Conservation (phyloP, 2,888 invertebrate species). For the Teleogryllus oceanicus region DNA sequence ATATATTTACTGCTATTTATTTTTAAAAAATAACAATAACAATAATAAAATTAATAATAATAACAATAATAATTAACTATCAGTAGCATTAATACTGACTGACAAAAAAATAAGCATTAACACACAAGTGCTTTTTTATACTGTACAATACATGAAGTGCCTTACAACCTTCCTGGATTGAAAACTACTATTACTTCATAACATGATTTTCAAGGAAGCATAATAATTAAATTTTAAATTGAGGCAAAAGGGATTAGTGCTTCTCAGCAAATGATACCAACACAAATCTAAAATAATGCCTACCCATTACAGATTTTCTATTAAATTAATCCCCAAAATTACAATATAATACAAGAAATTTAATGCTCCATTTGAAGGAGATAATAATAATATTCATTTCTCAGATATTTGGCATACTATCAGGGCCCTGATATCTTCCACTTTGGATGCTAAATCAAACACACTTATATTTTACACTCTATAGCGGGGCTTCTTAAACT, state of each 20-base stretch:
- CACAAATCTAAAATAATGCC: too few relatives aligned
- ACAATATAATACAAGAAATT: too few relatives aligned
- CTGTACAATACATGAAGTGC: constrained; percentile 1
- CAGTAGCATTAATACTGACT: constrained; percentile 2
- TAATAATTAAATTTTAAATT: not conserved
- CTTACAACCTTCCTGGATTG: not conserved
- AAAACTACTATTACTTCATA: not conserved
- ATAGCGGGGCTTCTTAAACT: too few relatives aligned
- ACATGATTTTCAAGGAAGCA: not conserved
- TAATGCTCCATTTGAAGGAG: too few relatives aligned
- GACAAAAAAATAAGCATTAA: not conserved
- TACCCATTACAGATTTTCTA: too few relatives aligned
- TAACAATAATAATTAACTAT: not conserved
- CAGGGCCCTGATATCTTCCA: not conserved
- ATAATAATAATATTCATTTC: too few relatives aligned
- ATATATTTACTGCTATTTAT: constrained; percentile 1
- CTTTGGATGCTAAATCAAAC: not conserved
- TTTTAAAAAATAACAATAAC: not conserved
- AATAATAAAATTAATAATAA: not conserved
- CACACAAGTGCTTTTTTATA: not conserved
- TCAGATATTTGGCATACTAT: not conserved
- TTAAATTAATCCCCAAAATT: too few relatives aligned
- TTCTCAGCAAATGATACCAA: not conserved
- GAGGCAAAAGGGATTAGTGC: not conserved
- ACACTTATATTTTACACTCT: not conserved